Base-by-base conservation (phyloP, 2,888 invertebrate genomes). In the Lasius platythorax region DNA sequence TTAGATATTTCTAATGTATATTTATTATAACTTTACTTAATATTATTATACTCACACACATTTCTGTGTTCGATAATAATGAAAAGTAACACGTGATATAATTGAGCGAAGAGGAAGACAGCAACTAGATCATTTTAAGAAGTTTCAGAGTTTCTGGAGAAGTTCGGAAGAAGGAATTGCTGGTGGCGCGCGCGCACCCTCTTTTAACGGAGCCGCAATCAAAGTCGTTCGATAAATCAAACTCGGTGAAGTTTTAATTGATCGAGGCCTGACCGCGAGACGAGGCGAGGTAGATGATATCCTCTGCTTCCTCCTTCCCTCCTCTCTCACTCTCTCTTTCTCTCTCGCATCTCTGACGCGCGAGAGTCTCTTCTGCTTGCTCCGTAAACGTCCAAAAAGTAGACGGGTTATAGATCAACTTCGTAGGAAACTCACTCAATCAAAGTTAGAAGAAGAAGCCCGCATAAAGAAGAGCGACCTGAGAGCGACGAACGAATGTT, bases 181-280 rank as follows among this genome's bases (percentile, higher is more conserved):
- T 40, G 56, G 30, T 46, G 75, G 67, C 66, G 40, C 56, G 56
- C 56, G 67, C 53, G 15, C 18, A 79, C 43, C 43, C 43, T 61
- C 73, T 87, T 87, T 87, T 83, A 87, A 53, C 81, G 82, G 56
- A 68, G 74, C 58, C 64, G 83, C 87, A 85, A 88, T 91, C 87
- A 88, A 87, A 88, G 90, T 91, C 87, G 87, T 82, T 87, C 91
- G 87, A 91, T 91, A 91, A 91, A 91, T 91, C 89, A 91, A 88
- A 87, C 87, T 66, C 43, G 68, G 43, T 58, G 61, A 91, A 90
- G 87, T 91, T 91, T 91, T 91, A 91, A 91, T 91, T 91, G 91
- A 85, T 91, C 90, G 76, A 46, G 83, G 72, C 72, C 50, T 58
- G 81, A 81, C 84, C 37, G 67, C 50, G 75, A 75, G 84, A 63